Evolutionary conservation across 2,888 invertebrate species (phyloP).

Genomic region (Xestia c-nigrum): DNA sequence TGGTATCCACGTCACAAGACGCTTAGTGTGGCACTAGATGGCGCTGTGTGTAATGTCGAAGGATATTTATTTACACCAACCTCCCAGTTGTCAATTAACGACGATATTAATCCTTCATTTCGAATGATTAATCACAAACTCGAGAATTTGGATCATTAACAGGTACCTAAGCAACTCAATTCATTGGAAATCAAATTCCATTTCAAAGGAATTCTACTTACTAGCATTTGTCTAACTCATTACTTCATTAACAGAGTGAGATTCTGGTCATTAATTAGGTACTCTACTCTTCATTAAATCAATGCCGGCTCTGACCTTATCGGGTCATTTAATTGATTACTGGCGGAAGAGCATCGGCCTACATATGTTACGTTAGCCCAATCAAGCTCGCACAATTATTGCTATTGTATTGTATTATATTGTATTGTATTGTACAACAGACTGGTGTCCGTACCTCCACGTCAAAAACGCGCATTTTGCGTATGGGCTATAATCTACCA

Average conservation of each 20-base stretch:
- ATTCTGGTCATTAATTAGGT: slow-evolving; percentile 28
- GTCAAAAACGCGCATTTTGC: too few species aligned
- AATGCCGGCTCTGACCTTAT: slow-evolving; percentile 24
- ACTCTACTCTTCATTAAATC: slow-evolving; percentile 41
- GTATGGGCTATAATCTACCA: too few species aligned
- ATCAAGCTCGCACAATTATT: slow-evolving; percentile 5
- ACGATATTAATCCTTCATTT: neutral
- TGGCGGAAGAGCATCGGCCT: neutral
- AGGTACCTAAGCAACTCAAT: neutral
- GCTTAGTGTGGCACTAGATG: too few species aligned
- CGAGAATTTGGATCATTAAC: slow-evolving; percentile 19
- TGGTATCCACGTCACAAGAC: too few species aligned
- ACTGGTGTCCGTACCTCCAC: too few species aligned
- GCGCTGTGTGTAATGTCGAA: too few species aligned
- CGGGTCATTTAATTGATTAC: slow-evolving; percentile 38
- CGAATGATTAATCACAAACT: slow-evolving; percentile 12
- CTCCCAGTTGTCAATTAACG: neutral
- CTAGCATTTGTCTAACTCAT: slow-evolving; percentile 5
- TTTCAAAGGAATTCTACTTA: neutral
- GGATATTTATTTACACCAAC: too few species aligned
- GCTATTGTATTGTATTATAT: neutral
- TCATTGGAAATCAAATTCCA: neutral
- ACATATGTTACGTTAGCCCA: neutral
- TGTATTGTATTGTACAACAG: too few species aligned
- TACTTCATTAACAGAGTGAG: slow-evolving; percentile 16